Conservation (phyloP, 2,888 invertebrate species). For the Drosophila kambysellisi region DNA sequence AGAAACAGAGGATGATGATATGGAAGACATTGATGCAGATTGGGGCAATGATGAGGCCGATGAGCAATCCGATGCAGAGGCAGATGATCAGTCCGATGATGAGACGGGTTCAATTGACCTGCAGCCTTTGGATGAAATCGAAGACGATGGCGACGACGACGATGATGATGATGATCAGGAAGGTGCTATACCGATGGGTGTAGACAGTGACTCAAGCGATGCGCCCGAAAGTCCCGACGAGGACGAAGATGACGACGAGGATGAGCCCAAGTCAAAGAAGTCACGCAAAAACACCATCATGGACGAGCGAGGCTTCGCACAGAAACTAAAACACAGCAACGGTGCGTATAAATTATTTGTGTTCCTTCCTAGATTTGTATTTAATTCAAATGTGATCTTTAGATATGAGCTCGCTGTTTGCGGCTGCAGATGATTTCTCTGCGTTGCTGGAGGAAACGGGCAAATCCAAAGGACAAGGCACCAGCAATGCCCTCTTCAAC, state of each 20-base stretch:
- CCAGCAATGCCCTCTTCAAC: conserved; percentile 90
- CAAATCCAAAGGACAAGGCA: conserved; percentile 88
- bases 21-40: conserved; percentile 82
- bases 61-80: conserved; percentile 67
- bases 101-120: conserved; percentile 79
- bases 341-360: conserved; percentile 62
- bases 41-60: conserved; percentile 74
- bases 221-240: conserved; percentile 73
- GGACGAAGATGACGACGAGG: conserved; percentile 59
- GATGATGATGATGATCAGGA: conserved; percentile 61
- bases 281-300: conserved; percentile 55
- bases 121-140: conserved; percentile 59
- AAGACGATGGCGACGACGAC: conserved; percentile 68
- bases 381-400: conserved; percentile 1
- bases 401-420: conserved; percentile 89
- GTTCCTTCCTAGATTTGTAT: not conserved
- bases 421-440: conserved; percentile 95
- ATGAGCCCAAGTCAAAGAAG: conserved; percentile 76
- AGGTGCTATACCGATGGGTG: conserved; percentile 62
- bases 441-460: conserved; percentile 94
- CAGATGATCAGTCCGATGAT: conserved; percentile 82
- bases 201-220: conserved; percentile 73
- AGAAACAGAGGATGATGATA: conserved; percentile 83
- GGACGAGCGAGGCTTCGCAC: conserved; percentile 78
- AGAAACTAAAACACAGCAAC: conserved; percentile 82